A percentile compares a stretch with the other conserved stretches of the same genome.
phyloP scores from a whole-genome alignment of 2,888 invertebrate species.

The Trichopria drosophilae region DNA sequence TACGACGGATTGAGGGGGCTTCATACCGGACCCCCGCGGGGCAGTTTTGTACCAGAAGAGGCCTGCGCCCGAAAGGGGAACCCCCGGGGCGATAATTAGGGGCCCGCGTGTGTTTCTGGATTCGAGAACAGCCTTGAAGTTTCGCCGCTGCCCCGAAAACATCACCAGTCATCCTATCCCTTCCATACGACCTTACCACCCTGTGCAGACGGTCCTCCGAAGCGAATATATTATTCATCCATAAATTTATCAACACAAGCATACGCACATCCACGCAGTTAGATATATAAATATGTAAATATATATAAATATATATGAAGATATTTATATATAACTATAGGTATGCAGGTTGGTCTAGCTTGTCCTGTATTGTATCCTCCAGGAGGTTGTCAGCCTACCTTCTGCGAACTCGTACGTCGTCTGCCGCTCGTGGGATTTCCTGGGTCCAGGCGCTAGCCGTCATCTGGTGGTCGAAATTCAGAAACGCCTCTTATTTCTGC shows the following conservation, averaged over 20 bases:
- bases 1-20: slow-evolving; percentile 42
- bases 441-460: neutral
- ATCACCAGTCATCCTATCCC: slow-evolving; percentile 37
- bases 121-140: slow-evolving; percentile 56
- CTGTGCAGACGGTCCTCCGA: neutral
- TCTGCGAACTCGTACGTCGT: slow-evolving; percentile 38
- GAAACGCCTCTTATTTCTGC: no score
- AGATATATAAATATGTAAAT: no score
- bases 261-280: no score
- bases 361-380: no score
- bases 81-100: slow-evolving; percentile 58
- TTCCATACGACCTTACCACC: slow-evolving; percentile 1
- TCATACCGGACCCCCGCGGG: slow-evolving; percentile 51
- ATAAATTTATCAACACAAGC: no score
- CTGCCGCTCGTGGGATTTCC: slow-evolving; percentile 28
- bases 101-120: slow-evolving; percentile 57
- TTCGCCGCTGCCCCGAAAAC: slow-evolving; percentile 49
- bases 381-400: no score
- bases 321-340: neutral
- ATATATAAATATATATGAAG: neutral
- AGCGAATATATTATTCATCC: no score
- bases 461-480: no score
- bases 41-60: slow-evolving; percentile 56
- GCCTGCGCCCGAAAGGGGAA: slow-evolving; percentile 53
- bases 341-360: no score